Conservation (phyloP, 2,888 invertebrate genomes). For the Acronicta alni region DNA sequence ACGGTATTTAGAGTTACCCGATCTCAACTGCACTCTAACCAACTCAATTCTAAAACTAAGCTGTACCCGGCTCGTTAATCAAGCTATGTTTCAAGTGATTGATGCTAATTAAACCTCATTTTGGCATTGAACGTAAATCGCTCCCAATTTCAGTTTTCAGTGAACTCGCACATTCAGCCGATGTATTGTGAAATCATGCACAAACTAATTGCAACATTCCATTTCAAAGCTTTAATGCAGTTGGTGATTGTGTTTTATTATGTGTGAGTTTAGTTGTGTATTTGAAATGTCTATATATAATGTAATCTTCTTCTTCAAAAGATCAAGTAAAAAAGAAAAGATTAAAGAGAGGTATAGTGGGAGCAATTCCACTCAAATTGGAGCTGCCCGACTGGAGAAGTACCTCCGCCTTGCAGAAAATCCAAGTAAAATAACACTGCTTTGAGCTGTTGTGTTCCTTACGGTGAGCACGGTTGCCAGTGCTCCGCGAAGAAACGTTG, state of each 20-base stretch:
- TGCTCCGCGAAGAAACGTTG: no score
- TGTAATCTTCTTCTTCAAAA: no score
- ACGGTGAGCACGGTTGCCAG: no score
- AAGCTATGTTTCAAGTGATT: slow-evolving; percentile 35
- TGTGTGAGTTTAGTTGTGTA: neutral
- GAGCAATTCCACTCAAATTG: no score
- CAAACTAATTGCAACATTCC: slow-evolving; percentile 49
- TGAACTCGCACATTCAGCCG: slow-evolving; percentile 28
- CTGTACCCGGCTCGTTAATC: slow-evolving; percentile 20
- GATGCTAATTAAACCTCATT: slow-evolving; percentile 62
- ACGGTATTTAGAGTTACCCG: no score
- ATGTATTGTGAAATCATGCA: slow-evolving; percentile 52
- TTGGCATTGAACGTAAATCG: slow-evolving; percentile 45
- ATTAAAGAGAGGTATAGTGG: no score
- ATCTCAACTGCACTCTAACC: neutral
- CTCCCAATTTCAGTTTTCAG: slow-evolving; percentile 29
- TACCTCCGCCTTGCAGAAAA: no score
- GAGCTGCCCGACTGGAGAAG: no score
- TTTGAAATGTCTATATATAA: no score
- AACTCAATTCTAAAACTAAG: neutral
- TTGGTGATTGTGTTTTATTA: slow-evolving; percentile 1
- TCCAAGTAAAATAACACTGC: no score
- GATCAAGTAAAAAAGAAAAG: no score
- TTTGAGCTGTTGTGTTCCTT: no score
- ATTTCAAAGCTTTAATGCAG: slow-evolving; percentile 25